Percentiles rank a stretch among this genome's conserved stretches.
Conservation (phyloP, 2,888 invertebrate genomes). For the Drosophila colorata region DNA sequence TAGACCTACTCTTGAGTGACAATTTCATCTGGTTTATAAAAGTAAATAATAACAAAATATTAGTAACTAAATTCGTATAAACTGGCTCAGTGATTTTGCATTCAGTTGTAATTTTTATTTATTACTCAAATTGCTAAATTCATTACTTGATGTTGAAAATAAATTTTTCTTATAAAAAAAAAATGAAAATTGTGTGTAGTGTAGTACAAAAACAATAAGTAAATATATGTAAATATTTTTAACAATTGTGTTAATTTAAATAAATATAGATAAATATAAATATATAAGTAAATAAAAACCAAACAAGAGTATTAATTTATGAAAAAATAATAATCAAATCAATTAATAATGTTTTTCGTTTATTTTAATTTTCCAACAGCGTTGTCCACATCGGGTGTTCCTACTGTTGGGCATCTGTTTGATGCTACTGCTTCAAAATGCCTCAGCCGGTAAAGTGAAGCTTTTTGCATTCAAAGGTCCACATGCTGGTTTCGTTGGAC, state of each 20-base stretch:
- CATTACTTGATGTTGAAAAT: too few species aligned
- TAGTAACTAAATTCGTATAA: not conserved
- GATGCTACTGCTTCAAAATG: slow-evolving; percentile 29
- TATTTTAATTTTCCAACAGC: slow-evolving; percentile 5
- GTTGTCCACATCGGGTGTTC: slow-evolving; percentile 8
- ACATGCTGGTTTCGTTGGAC: slow-evolving; percentile 66
- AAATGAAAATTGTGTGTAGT: not conserved
- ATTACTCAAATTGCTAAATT: not conserved
- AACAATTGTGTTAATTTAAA: not conserved
- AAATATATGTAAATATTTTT: not conserved
- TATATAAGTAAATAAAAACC: too few species aligned
- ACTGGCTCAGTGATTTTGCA: too few species aligned
- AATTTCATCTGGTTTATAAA: not conserved
- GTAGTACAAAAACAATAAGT: not conserved
- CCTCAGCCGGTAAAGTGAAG: slow-evolving; percentile 72
- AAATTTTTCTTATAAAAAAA: not conserved
- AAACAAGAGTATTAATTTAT: not conserved
- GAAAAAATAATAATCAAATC: too few species aligned
- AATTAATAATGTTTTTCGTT: too few species aligned
- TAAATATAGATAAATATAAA: too few species aligned
- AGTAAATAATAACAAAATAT: not conserved
- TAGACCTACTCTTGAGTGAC: not conserved
- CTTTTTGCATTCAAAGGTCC: slow-evolving; percentile 78
- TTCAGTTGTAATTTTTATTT: too few species aligned
- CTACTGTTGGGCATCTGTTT: slow-evolving; percentile 52